Evolutionary conservation across 2,888 invertebrate species (phyloP).

Genomic region (Ellobium chinense): DNA sequence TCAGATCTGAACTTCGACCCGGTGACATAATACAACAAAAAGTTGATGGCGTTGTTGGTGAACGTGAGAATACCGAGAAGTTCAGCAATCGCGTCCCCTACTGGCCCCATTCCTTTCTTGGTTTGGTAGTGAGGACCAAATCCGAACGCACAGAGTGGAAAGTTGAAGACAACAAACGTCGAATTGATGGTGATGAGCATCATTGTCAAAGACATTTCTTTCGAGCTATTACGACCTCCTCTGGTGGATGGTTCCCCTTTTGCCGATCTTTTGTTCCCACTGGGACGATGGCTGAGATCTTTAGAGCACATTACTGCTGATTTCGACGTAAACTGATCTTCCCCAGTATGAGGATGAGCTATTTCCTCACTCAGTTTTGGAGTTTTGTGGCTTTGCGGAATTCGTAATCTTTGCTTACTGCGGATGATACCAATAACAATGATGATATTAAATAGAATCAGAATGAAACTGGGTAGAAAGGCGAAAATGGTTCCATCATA

Average conservation of each 20-base stretch:
- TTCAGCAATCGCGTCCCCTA: not conserved
- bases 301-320: too few relatives aligned
- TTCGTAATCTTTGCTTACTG: too few relatives aligned
- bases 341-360: too few relatives aligned
- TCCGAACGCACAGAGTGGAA: not conserved
- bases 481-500: constrained; percentile 5
- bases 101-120: not conserved
- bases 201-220: not conserved
- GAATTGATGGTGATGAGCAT: not conserved
- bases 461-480: not conserved
- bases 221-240: not conserved
- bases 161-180: constrained; percentile 1
- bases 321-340: too few relatives aligned
- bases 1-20: constrained; percentile 3
- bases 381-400: too few relatives aligned
- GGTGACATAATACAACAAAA: constrained; percentile 9
- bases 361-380: too few relatives aligned
- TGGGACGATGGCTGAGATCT: too few relatives aligned
- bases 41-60: constrained; percentile 11
- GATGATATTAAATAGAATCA: not conserved
- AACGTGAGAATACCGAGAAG: not conserved
- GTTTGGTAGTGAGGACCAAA: not conserved
- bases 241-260: too few relatives aligned
- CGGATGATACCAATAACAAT: not conserved
- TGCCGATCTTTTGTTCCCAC: too few relatives aligned